Base-by-base conservation (phyloP, 2,113 vertebrate species). In the Hippopotamus amphibius region DNA sequence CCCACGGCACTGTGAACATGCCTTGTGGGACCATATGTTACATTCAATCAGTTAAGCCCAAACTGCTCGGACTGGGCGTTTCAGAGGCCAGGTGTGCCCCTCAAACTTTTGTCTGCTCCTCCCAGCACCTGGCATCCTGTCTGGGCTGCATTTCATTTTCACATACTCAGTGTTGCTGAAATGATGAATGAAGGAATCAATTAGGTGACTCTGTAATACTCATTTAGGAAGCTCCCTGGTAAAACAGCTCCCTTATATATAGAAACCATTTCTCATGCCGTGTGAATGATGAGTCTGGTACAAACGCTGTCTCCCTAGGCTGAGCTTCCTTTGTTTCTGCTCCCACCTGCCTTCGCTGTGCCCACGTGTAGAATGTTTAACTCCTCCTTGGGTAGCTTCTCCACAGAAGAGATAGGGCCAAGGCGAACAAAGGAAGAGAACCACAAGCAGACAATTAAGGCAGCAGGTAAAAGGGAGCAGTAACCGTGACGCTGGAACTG, bases 171-270 rank as follows among this genome's bases (percentile, higher is more conserved):
- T 22, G 10, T 53, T 93, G 91, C 91, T 90, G 86, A 63, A 76
- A 9, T 80, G 68, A 96, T 88, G 85, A 96, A 91, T 82, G 92
- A 37, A 96, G 83, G 72, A 65, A 77, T 92, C 90, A 88, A 46
- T 88, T 74, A 90, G 82, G 57, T 46, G 68, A 53, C 21, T 30
- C 22, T 14, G 59, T 37, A 10, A 69, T 76, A 63, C 33, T 30
- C 79, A 41, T 28, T 68, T 74, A 80, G 90, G 89, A 79, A 55
- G 22, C 43, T 46, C 22, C 48, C 22, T 46, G 93, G 85, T 87
- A 92, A 82, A 30, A 28, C 28, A 37, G 77, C 48, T 61, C 30
- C 53, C 9, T 69, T 61, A 33, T 15, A 8, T 33, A 16, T 17
- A 72, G 90, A 69, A 33, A 9, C 33, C 1, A 1, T 66, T 41